Percentiles rank a stretch among this genome's conserved stretches.
Conservation (phyloP, 2,113 vertebrate genomes). For the Alaudala cheleensis region DNA sequence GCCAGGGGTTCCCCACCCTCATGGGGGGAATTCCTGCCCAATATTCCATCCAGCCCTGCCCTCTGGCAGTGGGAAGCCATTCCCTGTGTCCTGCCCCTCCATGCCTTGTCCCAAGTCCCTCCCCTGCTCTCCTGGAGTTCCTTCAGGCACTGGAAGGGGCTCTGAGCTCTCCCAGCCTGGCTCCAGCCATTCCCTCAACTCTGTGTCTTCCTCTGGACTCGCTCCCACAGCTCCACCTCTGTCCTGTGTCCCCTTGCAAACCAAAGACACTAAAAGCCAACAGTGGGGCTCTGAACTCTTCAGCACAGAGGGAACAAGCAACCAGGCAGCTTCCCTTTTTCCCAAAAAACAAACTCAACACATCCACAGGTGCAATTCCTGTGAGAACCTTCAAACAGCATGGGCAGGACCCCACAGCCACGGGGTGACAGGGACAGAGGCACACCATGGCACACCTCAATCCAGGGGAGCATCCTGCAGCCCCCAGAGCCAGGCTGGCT, state of each 20-base stretch:
- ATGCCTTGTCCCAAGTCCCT: background rate
- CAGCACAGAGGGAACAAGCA: background rate
- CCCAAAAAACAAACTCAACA: background rate
- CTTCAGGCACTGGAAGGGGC: rapidly evolving
- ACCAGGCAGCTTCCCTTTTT: background rate
- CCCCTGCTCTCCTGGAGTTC: background rate
- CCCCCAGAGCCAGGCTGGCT: background rate
- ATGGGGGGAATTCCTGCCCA: too few relatives aligned
- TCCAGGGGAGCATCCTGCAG: background rate
- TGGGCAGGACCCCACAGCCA: rapidly evolving
- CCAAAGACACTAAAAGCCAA: background rate
- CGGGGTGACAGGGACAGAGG: rapidly evolving
- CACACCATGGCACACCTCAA: background rate
- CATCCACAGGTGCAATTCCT: background rate
- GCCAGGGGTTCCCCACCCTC: background rate
- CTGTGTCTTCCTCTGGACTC: background rate
- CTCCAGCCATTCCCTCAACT: background rate
- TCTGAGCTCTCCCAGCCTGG: background rate
- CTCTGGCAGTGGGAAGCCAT: background rate
- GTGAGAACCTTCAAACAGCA: rapidly evolving
- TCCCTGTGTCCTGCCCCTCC: background rate
- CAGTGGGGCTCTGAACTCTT: background rate
- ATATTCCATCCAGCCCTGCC: rapidly evolving
- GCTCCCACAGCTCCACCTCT: background rate
- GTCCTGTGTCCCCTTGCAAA: background rate